Base-by-base conservation (phyloP, 2,797 vertebrate species). In the Sebastes taczanowskii region DNA sequence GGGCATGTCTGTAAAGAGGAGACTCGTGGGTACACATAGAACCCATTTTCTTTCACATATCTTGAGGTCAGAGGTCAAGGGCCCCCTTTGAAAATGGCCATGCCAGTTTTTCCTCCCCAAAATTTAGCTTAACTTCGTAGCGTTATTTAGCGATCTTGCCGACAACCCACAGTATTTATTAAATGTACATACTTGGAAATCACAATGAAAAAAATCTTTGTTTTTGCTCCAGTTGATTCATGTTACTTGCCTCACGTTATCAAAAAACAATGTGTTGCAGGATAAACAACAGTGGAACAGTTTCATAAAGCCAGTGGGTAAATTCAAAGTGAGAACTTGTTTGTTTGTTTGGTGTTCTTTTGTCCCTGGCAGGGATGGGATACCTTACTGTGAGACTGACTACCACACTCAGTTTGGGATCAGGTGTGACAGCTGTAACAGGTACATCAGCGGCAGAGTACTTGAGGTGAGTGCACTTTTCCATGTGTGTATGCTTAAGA, bases 351-450 rank as follows among this genome's bases (percentile, higher is more conserved):
- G 25, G 25, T 25, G 25, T 42, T 42, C 0, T n/a, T 74, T 7
- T 74, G 61, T 72, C 29, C 49, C 16, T 73, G 64, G 59, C 94
- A 99, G 98, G 95, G 98, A 99, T 30, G 97, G 98, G 5, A 83
- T 96, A 72, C 98, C 98, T 0, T 99, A 99, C 94, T 99, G 98
- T 0, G 97, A 99, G 92, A 88, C 96, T 0, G 98, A 99, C 94
- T 99, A 99, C 95, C 98, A 99, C 78, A 87, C 96, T 69, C 98
- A 98, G 93, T 99, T 98, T 11, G 98, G 98, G 70, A 98, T 99
- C 92, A 97, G 96, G 90, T 99, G 98, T 3, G 97, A 98, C 92
- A 95, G 96, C 61, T 99, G 98, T 4, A 94, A 94, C 94, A 95
- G 97, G 83, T 99, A 97, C 93, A 98, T 99, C 96, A 99, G 98